These are phyloP conservation scores for Narcine bancroftii DNA, from an alignment of 2,113 vertebrate genomes.

Conservation along the genomic window DNA sequence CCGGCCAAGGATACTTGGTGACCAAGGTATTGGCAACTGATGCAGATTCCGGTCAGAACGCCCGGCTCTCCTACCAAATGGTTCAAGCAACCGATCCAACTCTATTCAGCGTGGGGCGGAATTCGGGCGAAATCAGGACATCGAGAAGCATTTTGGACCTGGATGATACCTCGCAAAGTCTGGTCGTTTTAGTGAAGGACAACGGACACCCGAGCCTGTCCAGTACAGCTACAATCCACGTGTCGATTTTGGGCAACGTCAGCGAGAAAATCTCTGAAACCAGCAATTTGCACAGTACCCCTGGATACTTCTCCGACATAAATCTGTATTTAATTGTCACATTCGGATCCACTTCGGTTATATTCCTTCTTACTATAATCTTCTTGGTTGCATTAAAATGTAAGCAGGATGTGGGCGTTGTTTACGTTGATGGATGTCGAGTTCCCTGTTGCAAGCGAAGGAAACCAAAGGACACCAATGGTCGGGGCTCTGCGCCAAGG, in stretches of 20 bases:
- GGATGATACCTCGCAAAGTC: constrained; percentile 44
- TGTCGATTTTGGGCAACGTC: constrained; percentile 59
- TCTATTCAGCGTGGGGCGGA: constrained; percentile 45
- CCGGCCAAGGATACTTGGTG: constrained; percentile 51
- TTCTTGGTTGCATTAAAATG: neutral
- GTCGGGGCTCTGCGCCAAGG: constrained; percentile 45
- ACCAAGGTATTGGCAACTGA: constrained; percentile 43
- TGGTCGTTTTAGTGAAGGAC: constrained; percentile 46
- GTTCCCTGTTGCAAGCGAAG: neutral
- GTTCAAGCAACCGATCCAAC: constrained; percentile 43
- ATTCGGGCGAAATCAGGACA: constrained; percentile 47
- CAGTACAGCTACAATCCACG: constrained; percentile 47
- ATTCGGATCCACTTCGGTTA: constrained; percentile 23
- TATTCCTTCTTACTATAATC: neutral
- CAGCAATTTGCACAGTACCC: neutral
- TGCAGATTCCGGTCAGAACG: constrained; percentile 45
- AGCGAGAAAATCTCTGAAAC: neutral
- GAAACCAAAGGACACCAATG: neutral
- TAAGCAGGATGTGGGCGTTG: neutral
- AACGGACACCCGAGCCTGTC: constrained; percentile 46
- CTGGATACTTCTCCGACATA: neutral
- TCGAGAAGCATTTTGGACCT: constrained; percentile 42
- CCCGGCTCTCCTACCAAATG: constrained; percentile 43
- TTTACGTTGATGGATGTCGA: no score
- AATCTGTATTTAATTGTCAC: neutral